Percentiles rank a stretch among this genome's conserved stretches.
These are phyloP conservation scores for Cephalotes varians DNA, from an alignment of 2,888 invertebrate species.

Conservation along the genomic window DNA sequence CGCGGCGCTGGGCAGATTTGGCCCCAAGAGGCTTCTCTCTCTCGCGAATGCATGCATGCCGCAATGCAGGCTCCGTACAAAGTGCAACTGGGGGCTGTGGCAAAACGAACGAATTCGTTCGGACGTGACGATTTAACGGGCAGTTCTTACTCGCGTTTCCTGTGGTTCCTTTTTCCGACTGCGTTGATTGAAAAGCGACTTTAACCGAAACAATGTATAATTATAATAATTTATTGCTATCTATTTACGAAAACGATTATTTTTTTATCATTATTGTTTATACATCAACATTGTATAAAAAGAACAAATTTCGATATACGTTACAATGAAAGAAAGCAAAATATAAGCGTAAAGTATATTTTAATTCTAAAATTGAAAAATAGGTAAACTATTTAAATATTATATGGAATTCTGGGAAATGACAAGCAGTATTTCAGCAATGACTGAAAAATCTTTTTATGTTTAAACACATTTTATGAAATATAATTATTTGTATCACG, in stretches of 20 bases:
- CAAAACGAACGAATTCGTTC: conserved; percentile 18
- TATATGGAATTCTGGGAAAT: not conserved
- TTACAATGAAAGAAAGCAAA: not conserved
- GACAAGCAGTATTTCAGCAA: not conserved
- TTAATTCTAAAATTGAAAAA: not conserved
- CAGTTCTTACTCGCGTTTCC: conserved; percentile 40
- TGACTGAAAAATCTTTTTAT: not conserved
- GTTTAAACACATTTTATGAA: not conserved
- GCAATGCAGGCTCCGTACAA: conserved; percentile 47
- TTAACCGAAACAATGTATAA: not conserved
- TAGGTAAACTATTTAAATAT: not conserved
- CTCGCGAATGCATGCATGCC: conserved; percentile 21
- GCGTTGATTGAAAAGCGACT: not conserved
- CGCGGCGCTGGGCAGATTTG: conserved; percentile 8
- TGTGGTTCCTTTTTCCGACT: not conserved
- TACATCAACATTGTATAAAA: not conserved
- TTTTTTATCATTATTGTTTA: not conserved
- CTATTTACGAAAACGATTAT: not conserved
- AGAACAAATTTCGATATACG: not conserved
- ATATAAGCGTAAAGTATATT: not conserved
- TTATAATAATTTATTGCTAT: not conserved
- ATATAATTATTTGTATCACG: not conserved
- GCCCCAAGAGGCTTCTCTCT: conserved; percentile 27
- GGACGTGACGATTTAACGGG: conserved; percentile 35
- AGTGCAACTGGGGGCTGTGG: conserved; percentile 25